Evolutionary conservation across 2,888 invertebrate species (phyloP), one percentile per base, ranked within the genome.

Genomic region (Chrysolina americana): DNA sequence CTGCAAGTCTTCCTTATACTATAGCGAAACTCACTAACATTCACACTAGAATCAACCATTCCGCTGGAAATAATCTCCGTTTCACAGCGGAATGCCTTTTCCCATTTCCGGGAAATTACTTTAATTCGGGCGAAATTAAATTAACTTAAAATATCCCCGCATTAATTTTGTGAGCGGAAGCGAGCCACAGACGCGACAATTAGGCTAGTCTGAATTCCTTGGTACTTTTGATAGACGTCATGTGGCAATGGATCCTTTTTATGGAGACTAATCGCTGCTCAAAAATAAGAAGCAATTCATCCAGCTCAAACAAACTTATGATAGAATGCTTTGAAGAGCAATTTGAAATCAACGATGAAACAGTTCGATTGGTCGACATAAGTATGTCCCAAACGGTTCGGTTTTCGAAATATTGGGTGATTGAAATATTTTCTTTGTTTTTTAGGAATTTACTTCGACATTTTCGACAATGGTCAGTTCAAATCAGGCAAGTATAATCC

Each of bases 171-270:
- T n/a, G 36, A n/a, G 47, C 65, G 44, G n/a, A 28, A 44, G 65
- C 47, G 50, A 28, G 65, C 65, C 65, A 19, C 48, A 65, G 28
- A 65, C 23, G 65, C 47, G 65, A 65, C 44, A 65, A 47, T 65
- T 65, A n/a, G 65, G n/a, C 65, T 47, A n/a, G 41, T 21, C 41
- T 41, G 41, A 47, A 65, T 65, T 65, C 21, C 41, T 2, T 8
- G 64, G 44, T 15, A 41, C 17, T 28, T 65, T 65, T 23, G 13
- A 36, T 21, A 23, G 41, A 2, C 41, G 41, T 41, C 44, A 64
- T 15, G 9, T 19, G 5, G 13, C 13, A 13, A 23, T 2, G 23
- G 6, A 56, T 23, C 23, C 21, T 56, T 23, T 23, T 21, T 23
- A 56, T 56, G 23, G 23, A 13, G 9, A 15, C n/a, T 15, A 15